A percentile compares a stretch with the other conserved stretches of the same genome.
phyloP scores from a whole-genome alignment of 2,113 vertebrate genomes.

The Eptatretus burgeri region DNA sequence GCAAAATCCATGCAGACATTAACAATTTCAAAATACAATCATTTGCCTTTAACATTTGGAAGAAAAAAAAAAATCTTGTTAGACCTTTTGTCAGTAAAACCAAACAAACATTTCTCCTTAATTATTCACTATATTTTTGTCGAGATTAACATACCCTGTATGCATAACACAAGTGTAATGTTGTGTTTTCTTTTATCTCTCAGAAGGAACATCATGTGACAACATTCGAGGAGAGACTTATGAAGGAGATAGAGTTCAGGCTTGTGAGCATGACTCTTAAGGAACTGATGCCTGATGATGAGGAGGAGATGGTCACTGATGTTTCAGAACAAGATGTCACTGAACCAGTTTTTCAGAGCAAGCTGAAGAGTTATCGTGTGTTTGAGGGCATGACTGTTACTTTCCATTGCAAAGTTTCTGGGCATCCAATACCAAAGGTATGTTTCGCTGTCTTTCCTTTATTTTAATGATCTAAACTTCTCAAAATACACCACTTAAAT shows the following conservation, averaged over 20 bases:
- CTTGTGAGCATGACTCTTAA: constrained; percentile 63
- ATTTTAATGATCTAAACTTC: background rate
- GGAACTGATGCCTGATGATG: constrained; percentile 58
- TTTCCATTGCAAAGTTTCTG: constrained; percentile 66
- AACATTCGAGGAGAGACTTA: constrained; percentile 72
- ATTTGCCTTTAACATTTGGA: too few relatives aligned
- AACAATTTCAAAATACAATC: too few relatives aligned
- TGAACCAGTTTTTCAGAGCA: constrained; percentile 42
- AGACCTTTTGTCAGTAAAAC: too few relatives aligned
- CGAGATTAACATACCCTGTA: background rate
- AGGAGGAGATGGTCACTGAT: constrained; percentile 45
- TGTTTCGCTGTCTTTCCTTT: background rate
- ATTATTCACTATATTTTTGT: background rate
- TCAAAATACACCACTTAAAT: background rate
- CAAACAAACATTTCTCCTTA: background rate
- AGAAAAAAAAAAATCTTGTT: too few relatives aligned
- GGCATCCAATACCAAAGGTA: constrained; percentile 75
- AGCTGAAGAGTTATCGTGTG: constrained; percentile 67
- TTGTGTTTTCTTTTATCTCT: background rate
- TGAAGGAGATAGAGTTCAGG: constrained; percentile 73
- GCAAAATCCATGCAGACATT: too few relatives aligned
- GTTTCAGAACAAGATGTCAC: constrained; percentile 37
- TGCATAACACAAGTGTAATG: too few relatives aligned
- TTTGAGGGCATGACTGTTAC: constrained; percentile 72
- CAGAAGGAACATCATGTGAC: constrained; percentile 63